Evolutionary conservation across 1,140 invertebrate species (phyloP).

Genomic region (Diorhabda carinulata): DNA sequence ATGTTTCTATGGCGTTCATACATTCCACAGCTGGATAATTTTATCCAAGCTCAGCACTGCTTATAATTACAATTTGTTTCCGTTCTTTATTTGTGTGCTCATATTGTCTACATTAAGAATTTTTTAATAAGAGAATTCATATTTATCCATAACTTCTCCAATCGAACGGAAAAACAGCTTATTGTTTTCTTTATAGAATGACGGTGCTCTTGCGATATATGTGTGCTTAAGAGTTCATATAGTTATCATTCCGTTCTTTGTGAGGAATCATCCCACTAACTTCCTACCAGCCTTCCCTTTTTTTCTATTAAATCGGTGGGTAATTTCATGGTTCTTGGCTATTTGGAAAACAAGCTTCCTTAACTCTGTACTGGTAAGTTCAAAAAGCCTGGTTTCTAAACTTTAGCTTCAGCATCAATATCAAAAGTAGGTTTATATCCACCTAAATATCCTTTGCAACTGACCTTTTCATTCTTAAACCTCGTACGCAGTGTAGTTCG

Average conservation of each 20-base stretch:
- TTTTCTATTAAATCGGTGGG: not conserved
- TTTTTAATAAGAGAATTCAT: not conserved
- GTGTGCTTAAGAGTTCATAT: not conserved
- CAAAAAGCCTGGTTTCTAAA: not conserved
- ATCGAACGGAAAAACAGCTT: not conserved
- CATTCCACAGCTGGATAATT: not conserved
- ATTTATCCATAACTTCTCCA: not conserved
- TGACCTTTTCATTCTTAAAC: not conserved
- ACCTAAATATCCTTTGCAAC: not conserved
- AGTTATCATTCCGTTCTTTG: not conserved
- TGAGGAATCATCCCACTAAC: not conserved
- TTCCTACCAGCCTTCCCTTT: not conserved
- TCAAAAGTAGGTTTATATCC: not conserved
- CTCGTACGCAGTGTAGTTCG: conserved; percentile 2
- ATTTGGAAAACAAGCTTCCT: not conserved
- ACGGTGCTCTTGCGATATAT: not conserved
- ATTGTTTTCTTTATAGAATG: not conserved
- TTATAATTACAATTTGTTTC: not conserved
- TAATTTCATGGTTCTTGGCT: not conserved
- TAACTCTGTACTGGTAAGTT: not conserved
- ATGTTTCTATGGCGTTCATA: not conserved
- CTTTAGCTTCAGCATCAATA: not conserved
- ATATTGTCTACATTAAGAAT: not conserved
- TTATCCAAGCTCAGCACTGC: not conserved
- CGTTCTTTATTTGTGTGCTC: not conserved